Conservation (phyloP, 2,888 invertebrate species). For the Acanthoscelides obtectus region DNA sequence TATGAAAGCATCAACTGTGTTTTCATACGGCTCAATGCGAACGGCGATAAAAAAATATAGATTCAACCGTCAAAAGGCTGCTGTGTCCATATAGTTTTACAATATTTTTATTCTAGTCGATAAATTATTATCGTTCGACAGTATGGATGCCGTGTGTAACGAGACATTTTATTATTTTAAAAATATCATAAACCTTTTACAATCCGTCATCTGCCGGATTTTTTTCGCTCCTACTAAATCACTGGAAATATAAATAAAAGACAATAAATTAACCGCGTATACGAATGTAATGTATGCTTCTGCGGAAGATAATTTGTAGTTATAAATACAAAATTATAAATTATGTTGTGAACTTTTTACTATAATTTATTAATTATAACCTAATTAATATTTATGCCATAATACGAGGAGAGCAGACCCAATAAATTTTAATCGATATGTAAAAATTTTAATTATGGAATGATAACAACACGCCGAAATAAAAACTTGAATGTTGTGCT, state of each 20-base stretch:
- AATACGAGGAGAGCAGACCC: background rate
- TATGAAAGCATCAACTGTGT: background rate
- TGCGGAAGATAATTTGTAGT: slow-evolving; percentile 8
- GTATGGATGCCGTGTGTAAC: background rate
- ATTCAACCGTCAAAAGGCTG: background rate
- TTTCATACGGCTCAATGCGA: background rate
- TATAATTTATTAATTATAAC: slow-evolving; percentile 6
- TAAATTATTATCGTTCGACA: background rate
- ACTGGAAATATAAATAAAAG: slow-evolving; percentile 3
- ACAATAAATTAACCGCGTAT: slow-evolving; percentile 6
- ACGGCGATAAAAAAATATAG: background rate
- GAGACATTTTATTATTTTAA: background rate
- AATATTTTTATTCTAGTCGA: background rate
- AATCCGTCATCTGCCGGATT: slow-evolving; percentile 3
- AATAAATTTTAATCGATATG: background rate
- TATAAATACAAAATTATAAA: slow-evolving; percentile 8
- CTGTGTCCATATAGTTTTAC: background rate
- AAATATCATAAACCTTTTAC: slow-evolving; percentile 1
- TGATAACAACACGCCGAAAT: background rate
- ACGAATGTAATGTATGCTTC: slow-evolving; percentile 4
- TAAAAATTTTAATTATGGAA: background rate
- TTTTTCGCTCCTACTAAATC: background rate
- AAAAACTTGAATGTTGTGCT: background rate
- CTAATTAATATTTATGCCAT: slow-evolving; percentile 6
- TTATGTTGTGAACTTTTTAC: slow-evolving; percentile 6